phyloP scores from a whole-genome alignment of 2,888 invertebrate species.

The Adelognathus sp. region DNA sequence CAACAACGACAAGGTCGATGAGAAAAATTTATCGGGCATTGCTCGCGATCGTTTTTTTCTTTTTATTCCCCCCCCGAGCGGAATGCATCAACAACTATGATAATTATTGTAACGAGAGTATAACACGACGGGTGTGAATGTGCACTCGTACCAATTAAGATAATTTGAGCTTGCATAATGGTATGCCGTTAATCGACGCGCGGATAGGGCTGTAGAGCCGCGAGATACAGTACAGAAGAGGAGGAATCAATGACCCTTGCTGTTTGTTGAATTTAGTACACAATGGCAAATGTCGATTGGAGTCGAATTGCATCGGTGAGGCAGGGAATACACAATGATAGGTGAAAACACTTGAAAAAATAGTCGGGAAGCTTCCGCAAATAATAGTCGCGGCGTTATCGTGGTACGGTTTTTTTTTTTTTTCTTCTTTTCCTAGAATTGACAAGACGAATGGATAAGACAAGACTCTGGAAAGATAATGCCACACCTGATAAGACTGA shows the following conservation, averaged over 20 bases:
- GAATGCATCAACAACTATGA: background rate
- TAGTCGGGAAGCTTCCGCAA: background rate
- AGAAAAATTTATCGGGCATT: conserved; percentile 37
- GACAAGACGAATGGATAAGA: conserved; percentile 19
- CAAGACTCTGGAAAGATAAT: background rate
- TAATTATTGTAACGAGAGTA: background rate
- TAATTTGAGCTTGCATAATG: conserved; percentile 37
- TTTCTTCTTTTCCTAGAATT: conserved; percentile 4
- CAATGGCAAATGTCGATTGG: background rate
- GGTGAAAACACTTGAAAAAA: background rate
- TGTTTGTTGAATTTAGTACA: background rate
- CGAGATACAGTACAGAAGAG: no score
- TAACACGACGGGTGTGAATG: conserved; percentile 45
- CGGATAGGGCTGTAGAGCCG: conserved; percentile 8
- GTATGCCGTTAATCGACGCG: conserved; percentile 44
- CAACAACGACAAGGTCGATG: conserved; percentile 32
- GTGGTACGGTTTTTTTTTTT: no score
- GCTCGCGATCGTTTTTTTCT: conserved; percentile 9
- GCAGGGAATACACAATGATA: background rate
- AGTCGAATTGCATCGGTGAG: no score
- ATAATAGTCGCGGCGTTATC: background rate
- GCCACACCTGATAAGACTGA: background rate
- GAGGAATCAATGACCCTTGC: conserved; percentile 48
- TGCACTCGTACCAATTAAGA: conserved; percentile 49
- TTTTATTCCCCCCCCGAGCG: background rate